Conservation (phyloP, 2,888 invertebrate genomes). For the Liposcelis brunnea region DNA sequence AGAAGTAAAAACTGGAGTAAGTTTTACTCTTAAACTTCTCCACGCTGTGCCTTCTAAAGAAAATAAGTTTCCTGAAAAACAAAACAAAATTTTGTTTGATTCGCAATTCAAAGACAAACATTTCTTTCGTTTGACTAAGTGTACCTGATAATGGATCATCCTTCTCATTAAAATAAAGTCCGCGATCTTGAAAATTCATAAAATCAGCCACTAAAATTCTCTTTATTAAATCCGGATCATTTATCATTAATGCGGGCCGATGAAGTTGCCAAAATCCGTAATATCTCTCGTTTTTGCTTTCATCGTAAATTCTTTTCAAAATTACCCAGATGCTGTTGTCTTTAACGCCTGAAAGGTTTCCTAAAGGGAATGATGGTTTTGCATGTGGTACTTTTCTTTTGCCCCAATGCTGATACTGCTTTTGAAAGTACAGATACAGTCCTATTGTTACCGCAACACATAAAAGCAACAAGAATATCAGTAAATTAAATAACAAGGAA, state of each 20-base stretch:
- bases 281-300: neutral
- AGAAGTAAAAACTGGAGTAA: too few relatives aligned
- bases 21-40: too few relatives aligned
- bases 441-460: neutral
- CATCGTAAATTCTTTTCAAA: too few relatives aligned
- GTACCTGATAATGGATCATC: slow-evolving; percentile 36
- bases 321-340: too few relatives aligned
- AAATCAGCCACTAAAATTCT: slow-evolving; percentile 43
- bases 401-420: neutral
- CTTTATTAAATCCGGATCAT: slow-evolving; percentile 39
- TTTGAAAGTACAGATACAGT: neutral
- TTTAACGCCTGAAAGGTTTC: neutral
- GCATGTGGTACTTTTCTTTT: neutral
- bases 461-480: too few relatives aligned
- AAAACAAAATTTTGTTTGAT: too few relatives aligned
- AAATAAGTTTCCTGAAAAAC: too few relatives aligned
- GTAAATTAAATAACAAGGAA: too few relatives aligned
- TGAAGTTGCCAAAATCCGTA: neutral
- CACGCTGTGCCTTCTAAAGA: too few relatives aligned
- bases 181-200: slow-evolving; percentile 44
- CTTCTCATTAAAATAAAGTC: slow-evolving; percentile 40
- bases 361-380: neutral
- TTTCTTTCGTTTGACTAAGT: too few relatives aligned
- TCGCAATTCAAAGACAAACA: neutral
- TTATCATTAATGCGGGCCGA: slow-evolving; percentile 28